phyloP scores from a whole-genome alignment of 2,888 invertebrate genomes.

The Mantis religiosa region DNA sequence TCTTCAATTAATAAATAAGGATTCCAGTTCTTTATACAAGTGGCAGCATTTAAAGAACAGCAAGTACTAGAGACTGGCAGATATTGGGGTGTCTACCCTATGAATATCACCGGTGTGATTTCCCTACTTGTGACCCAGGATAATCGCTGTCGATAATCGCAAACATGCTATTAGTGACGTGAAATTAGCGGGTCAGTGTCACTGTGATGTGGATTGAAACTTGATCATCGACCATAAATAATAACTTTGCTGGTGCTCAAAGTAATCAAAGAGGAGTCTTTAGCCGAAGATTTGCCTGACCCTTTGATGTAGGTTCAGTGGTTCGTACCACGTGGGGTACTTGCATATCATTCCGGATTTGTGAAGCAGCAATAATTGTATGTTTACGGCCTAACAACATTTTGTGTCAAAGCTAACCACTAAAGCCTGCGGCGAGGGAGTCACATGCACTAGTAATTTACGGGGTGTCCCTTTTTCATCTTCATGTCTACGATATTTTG shows the following conservation, averaged over 20 bases:
- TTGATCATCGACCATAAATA: not conserved
- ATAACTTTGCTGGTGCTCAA: not conserved
- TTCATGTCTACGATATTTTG: not conserved
- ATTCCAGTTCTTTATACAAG: too few relatives aligned
- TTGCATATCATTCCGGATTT: not conserved
- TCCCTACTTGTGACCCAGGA: not conserved
- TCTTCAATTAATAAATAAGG: too few relatives aligned
- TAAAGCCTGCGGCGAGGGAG: not conserved
- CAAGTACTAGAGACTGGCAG: too few relatives aligned
- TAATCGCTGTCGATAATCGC: not conserved
- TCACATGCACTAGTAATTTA: not conserved
- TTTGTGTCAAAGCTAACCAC: not conserved
- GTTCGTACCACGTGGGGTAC: not conserved
- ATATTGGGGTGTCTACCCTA: not conserved
- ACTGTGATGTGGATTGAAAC: not conserved
- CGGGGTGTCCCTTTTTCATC: not conserved
- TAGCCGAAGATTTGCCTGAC: not conserved
- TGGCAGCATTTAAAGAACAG: too few relatives aligned
- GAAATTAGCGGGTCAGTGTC: not conserved
- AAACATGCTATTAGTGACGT: not conserved
- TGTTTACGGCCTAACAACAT: not conserved
- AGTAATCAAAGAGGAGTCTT: not conserved
- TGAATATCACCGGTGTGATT: not conserved
- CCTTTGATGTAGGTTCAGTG: not conserved
- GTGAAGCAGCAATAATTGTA: not conserved